A percentile compares a stretch with the other conserved stretches of the same genome.
Conservation (phyloP, 2,113 vertebrate genomes). For the Nerophis lumbriciformis region DNA sequence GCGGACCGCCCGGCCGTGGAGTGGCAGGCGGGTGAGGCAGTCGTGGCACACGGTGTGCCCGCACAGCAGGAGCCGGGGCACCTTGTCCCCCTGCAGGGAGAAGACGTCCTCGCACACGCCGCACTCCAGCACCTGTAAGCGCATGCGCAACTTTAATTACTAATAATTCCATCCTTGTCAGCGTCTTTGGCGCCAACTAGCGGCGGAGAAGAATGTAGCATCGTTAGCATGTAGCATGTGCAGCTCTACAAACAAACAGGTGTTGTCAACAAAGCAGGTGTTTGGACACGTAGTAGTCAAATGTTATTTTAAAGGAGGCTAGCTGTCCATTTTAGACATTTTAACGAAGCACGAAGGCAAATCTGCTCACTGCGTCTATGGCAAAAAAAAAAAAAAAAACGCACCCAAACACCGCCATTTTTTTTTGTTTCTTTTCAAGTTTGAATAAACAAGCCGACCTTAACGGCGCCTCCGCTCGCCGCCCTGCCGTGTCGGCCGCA, state of each 20-base stretch:
- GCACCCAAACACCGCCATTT: background rate
- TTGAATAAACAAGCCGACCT: conserved; percentile 70
- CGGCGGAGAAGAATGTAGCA: too few species aligned
- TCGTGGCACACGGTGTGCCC: conserved; percentile 97
- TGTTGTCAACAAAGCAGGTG: too few species aligned
- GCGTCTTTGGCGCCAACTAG: too few species aligned
- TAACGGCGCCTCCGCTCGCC: conserved; percentile 69
- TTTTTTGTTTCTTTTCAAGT: background rate
- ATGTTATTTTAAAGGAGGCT: background rate
- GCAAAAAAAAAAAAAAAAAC: background rate
- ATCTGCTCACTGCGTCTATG: too few species aligned
- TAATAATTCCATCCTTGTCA: too few species aligned
- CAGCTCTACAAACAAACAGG: too few species aligned
- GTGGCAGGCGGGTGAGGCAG: conserved; percentile 90
- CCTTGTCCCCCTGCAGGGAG: conserved; percentile 95
- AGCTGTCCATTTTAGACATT: too few species aligned
- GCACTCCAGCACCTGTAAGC: conserved; percentile 86
- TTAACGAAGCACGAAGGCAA: too few species aligned
- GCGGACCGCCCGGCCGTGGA: conserved; percentile 90
- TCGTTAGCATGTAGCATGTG: too few species aligned
- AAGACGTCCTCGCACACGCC: conserved; percentile 98
- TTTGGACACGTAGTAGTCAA: too few species aligned
- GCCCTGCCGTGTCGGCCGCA: conserved; percentile 71
- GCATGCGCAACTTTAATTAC: background rate
- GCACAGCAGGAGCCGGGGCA: conserved; percentile 90